phyloP scores from a whole-genome alignment of 2,888 invertebrate genomes.

The Tachina fera region DNA sequence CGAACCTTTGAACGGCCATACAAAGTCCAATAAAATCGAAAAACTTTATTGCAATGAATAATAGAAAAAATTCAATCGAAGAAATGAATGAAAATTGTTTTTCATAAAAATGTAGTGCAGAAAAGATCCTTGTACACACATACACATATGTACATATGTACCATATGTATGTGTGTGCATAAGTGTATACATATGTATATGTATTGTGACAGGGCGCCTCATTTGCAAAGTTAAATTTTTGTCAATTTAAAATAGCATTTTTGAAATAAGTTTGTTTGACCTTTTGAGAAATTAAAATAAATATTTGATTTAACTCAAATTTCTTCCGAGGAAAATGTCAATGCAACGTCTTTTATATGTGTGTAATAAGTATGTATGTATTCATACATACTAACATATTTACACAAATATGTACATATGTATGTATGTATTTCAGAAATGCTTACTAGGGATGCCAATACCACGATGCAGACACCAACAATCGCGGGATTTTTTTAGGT shows the following conservation, averaged over 20 bases:
- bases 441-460: too few species aligned
- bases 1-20: slow-evolving; percentile 62
- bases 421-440: too few species aligned
- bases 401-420: too few species aligned
- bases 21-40: slow-evolving; percentile 65
- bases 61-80: slow-evolving; percentile 35
- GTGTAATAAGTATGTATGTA: too few species aligned
- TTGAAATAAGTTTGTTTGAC: background rate
- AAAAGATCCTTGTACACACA: slow-evolving; percentile 40
- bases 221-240: slow-evolving; percentile 30
- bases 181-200: too few species aligned
- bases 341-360: too few species aligned
- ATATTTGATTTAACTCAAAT: background rate
- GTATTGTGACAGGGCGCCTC: slow-evolving; percentile 39
- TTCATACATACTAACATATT: too few species aligned
- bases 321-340: background rate
- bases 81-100: slow-evolving; percentile 48
- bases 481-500: too few species aligned
- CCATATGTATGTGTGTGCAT: background rate
- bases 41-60: slow-evolving; percentile 60
- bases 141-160: background rate
- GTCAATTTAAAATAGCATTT: slow-evolving; percentile 6
- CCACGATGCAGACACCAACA: too few species aligned
- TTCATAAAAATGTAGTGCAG: slow-evolving; percentile 34
- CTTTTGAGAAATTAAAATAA: background rate